These are phyloP conservation scores for Callionymus lyra DNA, from an alignment of 2,113 vertebrate species.

Conservation along the genomic window DNA sequence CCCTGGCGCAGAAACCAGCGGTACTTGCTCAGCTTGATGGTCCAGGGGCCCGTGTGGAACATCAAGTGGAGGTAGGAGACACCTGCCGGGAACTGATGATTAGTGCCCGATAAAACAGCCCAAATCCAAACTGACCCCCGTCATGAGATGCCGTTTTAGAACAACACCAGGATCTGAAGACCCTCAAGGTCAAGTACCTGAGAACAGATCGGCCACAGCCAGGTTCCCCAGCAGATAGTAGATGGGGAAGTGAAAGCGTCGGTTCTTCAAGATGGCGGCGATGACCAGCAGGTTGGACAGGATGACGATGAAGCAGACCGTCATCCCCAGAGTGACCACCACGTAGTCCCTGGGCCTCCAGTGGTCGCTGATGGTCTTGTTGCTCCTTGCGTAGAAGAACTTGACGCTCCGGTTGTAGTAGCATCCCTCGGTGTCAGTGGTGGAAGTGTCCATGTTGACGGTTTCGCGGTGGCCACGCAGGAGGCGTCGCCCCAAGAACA, in stretches of 20 bases:
- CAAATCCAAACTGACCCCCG: neutral
- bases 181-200: conserved; percentile 46
- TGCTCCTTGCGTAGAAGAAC: conserved; percentile 50
- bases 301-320: conserved; percentile 83
- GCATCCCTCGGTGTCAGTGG: neutral
- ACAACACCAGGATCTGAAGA: no score
- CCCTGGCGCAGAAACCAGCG: conserved; percentile 91
- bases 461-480: neutral
- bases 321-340: conserved; percentile 85
- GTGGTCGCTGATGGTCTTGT: conserved; percentile 47
- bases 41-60: conserved; percentile 94
- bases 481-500: no score
- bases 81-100: conserved; percentile 54
- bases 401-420: conserved; percentile 20
- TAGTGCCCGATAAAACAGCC: no score
- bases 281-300: conserved; percentile 89
- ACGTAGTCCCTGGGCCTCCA: conserved; percentile 47
- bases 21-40: conserved; percentile 69
- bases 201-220: conserved; percentile 87
- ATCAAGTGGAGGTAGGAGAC: conserved; percentile 88
- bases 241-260: conserved; percentile 89
- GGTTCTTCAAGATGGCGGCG: conserved; percentile 82
- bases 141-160: no score
- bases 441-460: conserved; percentile 24
- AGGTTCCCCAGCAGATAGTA: conserved; percentile 93